Percentiles rank a stretch among this genome's conserved stretches.
Evolutionary conservation across 2,113 vertebrate species (phyloP).

Genomic region (Struthidea cinerea): DNA sequence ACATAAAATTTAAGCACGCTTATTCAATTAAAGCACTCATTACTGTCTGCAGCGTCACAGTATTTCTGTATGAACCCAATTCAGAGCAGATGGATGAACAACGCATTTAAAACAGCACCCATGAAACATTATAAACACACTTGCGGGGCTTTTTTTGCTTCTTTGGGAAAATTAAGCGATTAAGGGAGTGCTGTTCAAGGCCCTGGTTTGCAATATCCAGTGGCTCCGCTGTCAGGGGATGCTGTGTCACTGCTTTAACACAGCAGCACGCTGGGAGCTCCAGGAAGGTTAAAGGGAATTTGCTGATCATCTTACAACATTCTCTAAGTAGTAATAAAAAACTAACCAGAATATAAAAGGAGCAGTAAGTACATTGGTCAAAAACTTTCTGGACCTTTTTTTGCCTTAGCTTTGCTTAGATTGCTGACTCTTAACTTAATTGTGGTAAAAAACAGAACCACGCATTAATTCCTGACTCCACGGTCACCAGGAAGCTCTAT

Average conservation of each 20-base stretch:
- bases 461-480: background rate
- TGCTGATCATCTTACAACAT: background rate
- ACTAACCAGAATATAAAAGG: background rate
- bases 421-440: background rate
- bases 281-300: background rate
- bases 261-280: background rate
- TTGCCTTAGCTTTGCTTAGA: background rate
- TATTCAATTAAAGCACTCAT: background rate
- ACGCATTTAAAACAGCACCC: background rate
- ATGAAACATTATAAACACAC: background rate
- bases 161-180: background rate
- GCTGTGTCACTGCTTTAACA: background rate
- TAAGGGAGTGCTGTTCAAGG: background rate
- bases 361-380: background rate
- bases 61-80: background rate
- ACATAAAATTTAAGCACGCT: background rate
- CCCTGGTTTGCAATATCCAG: background rate
- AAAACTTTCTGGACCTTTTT: background rate
- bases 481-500: background rate
- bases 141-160: background rate
- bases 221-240: background rate
- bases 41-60: background rate
- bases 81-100: background rate
- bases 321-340: background rate
- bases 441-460: background rate